Evolutionary conservation across 1,140 invertebrate species (phyloP).

Genomic region (Drosophila pectinifera): DNA sequence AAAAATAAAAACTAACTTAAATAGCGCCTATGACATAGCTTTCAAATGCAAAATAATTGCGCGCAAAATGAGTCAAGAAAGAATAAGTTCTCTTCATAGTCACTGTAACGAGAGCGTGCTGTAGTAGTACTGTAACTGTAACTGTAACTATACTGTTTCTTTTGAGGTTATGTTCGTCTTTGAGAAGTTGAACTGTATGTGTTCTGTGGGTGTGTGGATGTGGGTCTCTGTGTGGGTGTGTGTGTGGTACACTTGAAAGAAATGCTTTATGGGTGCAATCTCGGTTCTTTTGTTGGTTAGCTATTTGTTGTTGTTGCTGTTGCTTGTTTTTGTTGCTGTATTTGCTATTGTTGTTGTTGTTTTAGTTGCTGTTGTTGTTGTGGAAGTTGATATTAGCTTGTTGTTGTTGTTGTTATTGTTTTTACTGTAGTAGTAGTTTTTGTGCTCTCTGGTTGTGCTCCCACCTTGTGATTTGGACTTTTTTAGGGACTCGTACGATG

Average conservation of each 20-base stretch:
- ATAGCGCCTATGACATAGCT: constrained; percentile 1
- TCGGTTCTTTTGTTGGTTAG: constrained; percentile 17
- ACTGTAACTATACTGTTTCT: constrained; percentile 13
- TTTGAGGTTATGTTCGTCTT: constrained; percentile 8
- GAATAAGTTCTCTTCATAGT: neutral
- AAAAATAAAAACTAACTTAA: neutral
- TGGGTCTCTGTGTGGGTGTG: constrained; percentile 3
- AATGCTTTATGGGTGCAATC: constrained; percentile 27
- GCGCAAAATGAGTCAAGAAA: constrained; percentile 2
- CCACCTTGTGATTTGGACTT: constrained; percentile 95
- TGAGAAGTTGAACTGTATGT: constrained; percentile 35
- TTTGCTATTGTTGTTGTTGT: constrained; percentile 31
- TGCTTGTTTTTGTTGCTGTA: constrained; percentile 41
- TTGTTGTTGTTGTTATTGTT: constrained; percentile 39
- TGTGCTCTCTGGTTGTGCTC: constrained; percentile 86
- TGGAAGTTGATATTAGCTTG: constrained; percentile 26
- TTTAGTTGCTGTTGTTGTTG: constrained; percentile 40
- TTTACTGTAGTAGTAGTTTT: constrained; percentile 30
- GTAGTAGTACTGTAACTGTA: neutral
- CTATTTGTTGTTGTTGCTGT: constrained; percentile 34
- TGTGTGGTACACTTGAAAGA: constrained; percentile 31
- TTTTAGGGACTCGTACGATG: constrained; percentile 85
- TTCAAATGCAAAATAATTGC: constrained; percentile 8
- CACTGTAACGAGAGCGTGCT: constrained; percentile 10
- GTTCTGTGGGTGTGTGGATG: constrained; percentile 14